phyloP scores from a whole-genome alignment of 2,113 vertebrate genomes.

The Lophius piscatorius region DNA sequence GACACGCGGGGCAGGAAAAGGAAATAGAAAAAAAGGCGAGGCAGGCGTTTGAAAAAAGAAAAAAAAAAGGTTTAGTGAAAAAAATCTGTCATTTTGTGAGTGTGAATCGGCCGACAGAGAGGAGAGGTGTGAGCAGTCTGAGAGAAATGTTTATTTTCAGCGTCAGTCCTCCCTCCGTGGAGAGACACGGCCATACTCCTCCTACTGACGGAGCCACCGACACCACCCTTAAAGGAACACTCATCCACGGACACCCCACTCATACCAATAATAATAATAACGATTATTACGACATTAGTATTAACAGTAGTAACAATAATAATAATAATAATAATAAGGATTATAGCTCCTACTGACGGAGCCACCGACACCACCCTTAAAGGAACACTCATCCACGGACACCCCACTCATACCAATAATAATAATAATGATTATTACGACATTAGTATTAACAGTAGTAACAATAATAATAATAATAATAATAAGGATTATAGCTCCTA shows the following conservation, averaged over 20 bases:
- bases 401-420: no score
- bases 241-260: no score
- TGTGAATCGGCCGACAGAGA: conserved; percentile 19
- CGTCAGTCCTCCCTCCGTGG: conserved; percentile 71
- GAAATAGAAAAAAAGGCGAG: conserved; percentile 55
- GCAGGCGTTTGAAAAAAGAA: conserved; percentile 1
- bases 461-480: background rate
- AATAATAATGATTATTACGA: no score
- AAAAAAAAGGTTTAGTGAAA: background rate
- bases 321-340: background rate
- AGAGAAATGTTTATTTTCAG: conserved; percentile 80
- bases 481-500: background rate
- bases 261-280: no score
- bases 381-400: no score
- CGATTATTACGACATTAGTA: no score
- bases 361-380: no score
- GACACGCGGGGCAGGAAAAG: conserved; percentile 43
- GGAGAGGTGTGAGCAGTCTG: conserved; percentile 53
- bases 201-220: conserved; percentile 66
- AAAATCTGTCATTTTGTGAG: conserved; percentile 17
- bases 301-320: background rate
- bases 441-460: no score
- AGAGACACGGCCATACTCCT: conserved; percentile 72
- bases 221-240: conserved; percentile 83
- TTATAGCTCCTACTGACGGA: background rate